These are phyloP conservation scores for Oncorhynchus masou DNA, from an alignment of 2,113 vertebrate genomes.

Conservation along the genomic window DNA sequence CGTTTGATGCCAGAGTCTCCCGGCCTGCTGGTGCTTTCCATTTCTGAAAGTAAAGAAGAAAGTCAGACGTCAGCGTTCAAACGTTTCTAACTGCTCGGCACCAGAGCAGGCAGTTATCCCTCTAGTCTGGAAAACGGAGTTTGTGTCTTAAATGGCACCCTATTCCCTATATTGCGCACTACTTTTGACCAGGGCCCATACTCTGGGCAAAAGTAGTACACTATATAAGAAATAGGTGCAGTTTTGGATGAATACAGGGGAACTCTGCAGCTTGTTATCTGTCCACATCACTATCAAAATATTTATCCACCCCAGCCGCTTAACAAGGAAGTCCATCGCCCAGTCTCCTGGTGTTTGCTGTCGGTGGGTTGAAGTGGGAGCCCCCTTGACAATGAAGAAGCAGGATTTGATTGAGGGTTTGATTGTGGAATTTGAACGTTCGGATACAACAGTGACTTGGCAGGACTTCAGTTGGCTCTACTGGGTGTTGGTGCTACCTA, in stretches of 20 bases:
- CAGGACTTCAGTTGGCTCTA: not conserved
- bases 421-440: conserved; percentile 63
- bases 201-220: too few relatives aligned
- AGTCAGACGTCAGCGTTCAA: too few relatives aligned
- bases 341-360: conserved; percentile 64
- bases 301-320: conserved; percentile 60
- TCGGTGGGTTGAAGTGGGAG: conserved; percentile 61
- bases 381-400: conserved; percentile 35
- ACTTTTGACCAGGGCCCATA: too few relatives aligned
- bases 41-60: conserved; percentile 9
- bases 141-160: too few relatives aligned
- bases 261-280: not conserved
- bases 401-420: conserved; percentile 28
- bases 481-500: not conserved
- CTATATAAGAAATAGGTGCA: too few relatives aligned
- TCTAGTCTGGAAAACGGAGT: not conserved
- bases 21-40: not conserved
- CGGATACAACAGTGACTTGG: conserved; percentile 1
- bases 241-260: not conserved
- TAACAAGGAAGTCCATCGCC: conserved; percentile 56
- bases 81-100: not conserved
- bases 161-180: too few relatives aligned
- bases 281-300: conserved; percentile 44
- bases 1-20: not conserved
- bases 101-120: not conserved